Evolutionary conservation across 2,797 vertebrate species (phyloP), one percentile per base, ranked within the genome.

Genomic region (Myotis findleyi): DNA sequence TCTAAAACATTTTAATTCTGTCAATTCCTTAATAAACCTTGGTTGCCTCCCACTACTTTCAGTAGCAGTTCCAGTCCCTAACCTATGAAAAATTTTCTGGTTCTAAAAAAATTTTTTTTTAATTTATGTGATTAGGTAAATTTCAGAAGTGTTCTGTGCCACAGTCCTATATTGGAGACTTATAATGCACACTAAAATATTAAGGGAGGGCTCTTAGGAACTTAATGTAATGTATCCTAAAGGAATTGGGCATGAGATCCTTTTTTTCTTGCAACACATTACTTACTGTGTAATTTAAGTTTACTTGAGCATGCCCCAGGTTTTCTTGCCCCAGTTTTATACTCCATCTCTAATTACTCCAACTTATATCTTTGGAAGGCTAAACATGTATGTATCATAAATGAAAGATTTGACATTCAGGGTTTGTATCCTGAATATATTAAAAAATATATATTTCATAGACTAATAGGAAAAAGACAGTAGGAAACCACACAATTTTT

Each of bases 21-120:
- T 83, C 49, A 55, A 6, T 92, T 95, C 86, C 55, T 69, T 92
- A 23, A 64, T 97, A 92, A 91, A 57, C 30, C 30, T 81, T 69
- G 18, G 38, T 83, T 85, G 53, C 64, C n/a, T 87, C 36, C 33
- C 27, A 69, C 41, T 82, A 57, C 25, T 95, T 85, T 90, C 23
- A 85, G 16, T 68, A 92, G 10, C 41, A 68, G 4, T 92, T 87
- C 79, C 36, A 77, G 13, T 72, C 77, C 7, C 73, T 51, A 83
- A 89, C 25, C 85, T 87, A 9, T 93, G 25, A 73, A 44, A 57
- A 72, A 57, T 94, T 23, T 84, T 84, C 27, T 66, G 16, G 41
- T 5, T 64, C 33, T 66, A 27, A 90, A 84, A 36, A 2, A 75
- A 12, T 16, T 66, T 16, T 8, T 14, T 8, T 87, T 72, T 47